These are phyloP conservation scores for Drosophila birchii DNA, from an alignment of 2,888 invertebrate species.

Conservation along the genomic window DNA sequence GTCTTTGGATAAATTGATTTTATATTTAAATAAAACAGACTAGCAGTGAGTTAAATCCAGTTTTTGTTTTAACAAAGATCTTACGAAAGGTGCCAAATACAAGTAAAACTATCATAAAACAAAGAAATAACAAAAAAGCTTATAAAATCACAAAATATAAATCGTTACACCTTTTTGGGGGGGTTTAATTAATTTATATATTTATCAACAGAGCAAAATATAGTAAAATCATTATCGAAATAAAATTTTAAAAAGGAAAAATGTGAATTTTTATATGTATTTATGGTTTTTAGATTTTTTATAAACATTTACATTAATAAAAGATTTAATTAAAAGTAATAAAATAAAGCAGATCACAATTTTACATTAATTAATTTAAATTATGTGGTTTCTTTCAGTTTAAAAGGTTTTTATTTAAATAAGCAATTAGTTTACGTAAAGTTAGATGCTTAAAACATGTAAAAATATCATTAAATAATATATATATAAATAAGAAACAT, in stretches of 20 bases:
- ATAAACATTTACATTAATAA: background rate
- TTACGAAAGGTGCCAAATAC: conserved; percentile 1
- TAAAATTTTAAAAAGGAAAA: background rate
- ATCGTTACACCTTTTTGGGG: background rate
- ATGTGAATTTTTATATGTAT: background rate
- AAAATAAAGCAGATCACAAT: too few species aligned
- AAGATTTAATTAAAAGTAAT: too few species aligned
- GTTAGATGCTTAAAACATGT: too few species aligned
- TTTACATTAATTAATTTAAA: too few species aligned
- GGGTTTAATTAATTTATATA: background rate
- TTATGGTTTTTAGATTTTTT: background rate
- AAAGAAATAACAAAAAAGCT: background rate
- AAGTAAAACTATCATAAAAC: background rate
- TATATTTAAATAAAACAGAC: background rate
- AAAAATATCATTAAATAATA: too few species aligned
- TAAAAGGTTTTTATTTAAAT: too few species aligned
- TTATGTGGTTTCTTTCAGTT: too few species aligned
- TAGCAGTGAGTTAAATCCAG: background rate
- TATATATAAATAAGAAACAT: too few species aligned
- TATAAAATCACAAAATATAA: background rate
- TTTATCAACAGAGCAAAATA: background rate
- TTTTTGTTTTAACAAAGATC: background rate
- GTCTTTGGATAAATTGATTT: background rate
- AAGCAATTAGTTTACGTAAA: too few species aligned
- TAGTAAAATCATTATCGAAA: background rate